These are phyloP conservation scores for Chymomyza amoena DNA, from an alignment of 2,888 invertebrate species.

Conservation along the genomic window DNA sequence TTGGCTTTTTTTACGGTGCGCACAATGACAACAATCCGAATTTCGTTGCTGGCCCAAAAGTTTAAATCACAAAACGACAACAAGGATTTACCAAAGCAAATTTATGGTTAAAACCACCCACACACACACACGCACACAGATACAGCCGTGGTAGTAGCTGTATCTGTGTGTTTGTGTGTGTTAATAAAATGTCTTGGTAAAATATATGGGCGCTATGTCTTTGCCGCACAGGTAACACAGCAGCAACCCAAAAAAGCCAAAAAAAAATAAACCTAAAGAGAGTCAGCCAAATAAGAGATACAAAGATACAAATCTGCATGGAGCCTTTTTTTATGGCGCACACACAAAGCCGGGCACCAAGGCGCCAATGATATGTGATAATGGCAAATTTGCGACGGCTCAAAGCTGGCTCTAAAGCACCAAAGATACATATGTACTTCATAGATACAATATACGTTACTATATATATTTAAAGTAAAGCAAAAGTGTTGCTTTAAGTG, in stretches of 20 bases:
- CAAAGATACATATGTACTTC: constrained; percentile 16
- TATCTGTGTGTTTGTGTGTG: neutral
- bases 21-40: neutral
- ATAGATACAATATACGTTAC: neutral
- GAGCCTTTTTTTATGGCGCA: constrained; percentile 67
- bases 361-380: constrained; percentile 75
- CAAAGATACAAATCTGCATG: constrained; percentile 76
- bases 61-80: constrained; percentile 78
- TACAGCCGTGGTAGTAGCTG: constrained; percentile 26
- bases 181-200: constrained; percentile 27
- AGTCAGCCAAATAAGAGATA: constrained; percentile 36
- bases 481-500: constrained; percentile 10
- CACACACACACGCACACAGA: neutral
- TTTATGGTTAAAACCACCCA: constrained; percentile 74
- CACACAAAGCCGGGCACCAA: constrained; percentile 63
- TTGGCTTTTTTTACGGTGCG: neutral
- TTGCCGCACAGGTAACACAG: neutral
- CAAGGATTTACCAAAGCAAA: constrained; percentile 74
- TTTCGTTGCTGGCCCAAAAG: constrained; percentile 50
- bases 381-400: constrained; percentile 64
- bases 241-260: too few species aligned
- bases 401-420: neutral
- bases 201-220: constrained; percentile 37
- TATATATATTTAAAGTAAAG: neutral
- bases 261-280: constrained; percentile 9